A percentile compares a stretch with the other conserved stretches of the same genome.
phyloP scores from a whole-genome alignment of 2,797 vertebrate genomes.

The Sebastes variabilis region DNA sequence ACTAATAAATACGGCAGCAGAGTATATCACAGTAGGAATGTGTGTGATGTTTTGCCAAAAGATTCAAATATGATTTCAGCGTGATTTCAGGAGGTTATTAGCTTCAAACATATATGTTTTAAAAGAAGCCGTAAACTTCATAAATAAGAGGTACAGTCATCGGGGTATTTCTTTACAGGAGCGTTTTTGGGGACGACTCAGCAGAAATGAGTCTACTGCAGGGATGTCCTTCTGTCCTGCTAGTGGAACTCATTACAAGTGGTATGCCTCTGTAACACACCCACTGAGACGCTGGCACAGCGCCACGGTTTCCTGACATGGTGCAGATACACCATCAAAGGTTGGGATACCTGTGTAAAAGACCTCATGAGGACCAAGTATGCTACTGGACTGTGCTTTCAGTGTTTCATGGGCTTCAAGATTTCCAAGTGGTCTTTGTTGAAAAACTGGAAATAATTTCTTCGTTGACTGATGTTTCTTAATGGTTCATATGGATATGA shows the following conservation, averaged over 20 bases:
- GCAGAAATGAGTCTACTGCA: constrained; percentile 40
- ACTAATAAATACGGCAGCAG: constrained; percentile 63
- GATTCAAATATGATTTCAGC: constrained; percentile 63
- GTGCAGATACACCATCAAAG: constrained; percentile 70
- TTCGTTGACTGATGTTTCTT: neutral
- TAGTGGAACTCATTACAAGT: constrained; percentile 67
- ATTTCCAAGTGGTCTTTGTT: constrained; percentile 9
- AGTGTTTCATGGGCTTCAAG: constrained; percentile 38
- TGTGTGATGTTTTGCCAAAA: constrained; percentile 71
- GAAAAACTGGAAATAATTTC: neutral
- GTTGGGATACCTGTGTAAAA: constrained; percentile 53
- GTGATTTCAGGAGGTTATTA: constrained; percentile 55
- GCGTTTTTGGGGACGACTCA: constrained; percentile 21
- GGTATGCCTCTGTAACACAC: constrained; percentile 47
- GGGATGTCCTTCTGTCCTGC: constrained; percentile 36
- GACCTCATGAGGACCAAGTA: constrained; percentile 38
- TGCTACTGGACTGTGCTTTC: constrained; percentile 29
- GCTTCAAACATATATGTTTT: constrained; percentile 42
- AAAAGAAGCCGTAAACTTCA: constrained; percentile 59
- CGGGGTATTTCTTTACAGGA: constrained; percentile 37
- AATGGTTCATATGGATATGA: neutral
- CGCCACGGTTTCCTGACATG: constrained; percentile 44
- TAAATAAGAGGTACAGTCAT: constrained; percentile 33
- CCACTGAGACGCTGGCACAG: constrained; percentile 55
- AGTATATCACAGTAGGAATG: constrained; percentile 49